Evolutionary conservation across 2,888 invertebrate species (phyloP).

Genomic region (Helicoverpa assulta): DNA sequence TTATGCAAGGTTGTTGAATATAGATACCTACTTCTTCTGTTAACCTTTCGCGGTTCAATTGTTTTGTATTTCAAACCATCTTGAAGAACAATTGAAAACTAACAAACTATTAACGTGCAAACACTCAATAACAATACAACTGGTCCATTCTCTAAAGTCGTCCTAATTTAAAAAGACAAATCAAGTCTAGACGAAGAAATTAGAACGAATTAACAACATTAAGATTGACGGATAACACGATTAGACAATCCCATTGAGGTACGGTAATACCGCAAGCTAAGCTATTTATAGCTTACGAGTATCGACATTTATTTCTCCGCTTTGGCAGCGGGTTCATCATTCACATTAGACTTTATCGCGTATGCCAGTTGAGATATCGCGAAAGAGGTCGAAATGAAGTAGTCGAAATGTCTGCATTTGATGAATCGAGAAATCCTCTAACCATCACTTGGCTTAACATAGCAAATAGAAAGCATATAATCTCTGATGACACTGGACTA

Average conservation of each 20-base stretch:
- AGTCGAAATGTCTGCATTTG: slow-evolving; percentile 18
- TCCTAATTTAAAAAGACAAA: slow-evolving; percentile 59
- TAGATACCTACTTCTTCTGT: too few species aligned
- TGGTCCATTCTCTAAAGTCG: slow-evolving; percentile 49
- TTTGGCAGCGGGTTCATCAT: slow-evolving; percentile 38
- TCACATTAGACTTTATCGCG: slow-evolving; percentile 50
- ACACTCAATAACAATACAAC: slow-evolving; percentile 52
- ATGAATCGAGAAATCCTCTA: slow-evolving; percentile 24
- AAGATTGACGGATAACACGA: slow-evolving; percentile 59
- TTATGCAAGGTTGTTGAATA: too few species aligned
- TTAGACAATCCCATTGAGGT: slow-evolving; percentile 49
- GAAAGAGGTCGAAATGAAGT: slow-evolving; percentile 26
- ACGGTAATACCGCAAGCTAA: slow-evolving; percentile 32
- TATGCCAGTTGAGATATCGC: slow-evolving; percentile 24
- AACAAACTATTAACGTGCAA: slow-evolving; percentile 38
- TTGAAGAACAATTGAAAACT: slow-evolving; percentile 43
- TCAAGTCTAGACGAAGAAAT: slow-evolving; percentile 64
- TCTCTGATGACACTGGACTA: slow-evolving; percentile 22
- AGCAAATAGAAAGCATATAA: neutral
- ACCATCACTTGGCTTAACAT: slow-evolving; percentile 15
- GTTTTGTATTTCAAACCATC: slow-evolving; percentile 24
- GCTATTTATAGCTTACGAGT: slow-evolving; percentile 47
- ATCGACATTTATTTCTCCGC: slow-evolving; percentile 34
- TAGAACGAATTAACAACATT: slow-evolving; percentile 61
- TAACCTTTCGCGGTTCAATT: slow-evolving; percentile 10